phyloP scores from a whole-genome alignment of 35 echinoderm and acorn worm species.

The Stichopus chloronotus region DNA sequence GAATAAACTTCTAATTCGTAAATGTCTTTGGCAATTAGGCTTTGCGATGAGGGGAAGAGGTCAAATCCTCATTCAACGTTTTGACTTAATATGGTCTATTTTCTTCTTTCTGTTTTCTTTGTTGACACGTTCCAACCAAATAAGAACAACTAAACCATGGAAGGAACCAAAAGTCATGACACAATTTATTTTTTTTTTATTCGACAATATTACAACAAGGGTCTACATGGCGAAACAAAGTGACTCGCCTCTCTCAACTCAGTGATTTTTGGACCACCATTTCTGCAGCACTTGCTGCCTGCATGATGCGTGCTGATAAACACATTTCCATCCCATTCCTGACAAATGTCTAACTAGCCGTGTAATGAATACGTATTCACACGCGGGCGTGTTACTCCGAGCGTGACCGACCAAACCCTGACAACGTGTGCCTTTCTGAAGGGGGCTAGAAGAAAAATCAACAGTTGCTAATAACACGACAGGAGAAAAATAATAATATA shows the following conservation, averaged over 20 bases:
- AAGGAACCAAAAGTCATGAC: too few species aligned
- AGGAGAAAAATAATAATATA: not conserved
- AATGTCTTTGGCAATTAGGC: too few species aligned
- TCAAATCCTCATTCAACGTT: too few species aligned
- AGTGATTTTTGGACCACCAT: not conserved
- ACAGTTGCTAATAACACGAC: constrained; percentile 18
- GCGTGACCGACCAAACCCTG: constrained; percentile 37
- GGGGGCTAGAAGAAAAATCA: constrained; percentile 11
- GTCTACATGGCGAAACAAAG: too few species aligned
- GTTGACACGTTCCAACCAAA: too few species aligned
- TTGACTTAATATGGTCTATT: too few species aligned
- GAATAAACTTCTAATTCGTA: too few species aligned
- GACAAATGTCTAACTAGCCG: constrained; percentile 50
- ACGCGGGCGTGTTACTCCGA: constrained; percentile 49
- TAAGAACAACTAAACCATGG: too few species aligned
- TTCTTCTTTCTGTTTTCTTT: too few species aligned
- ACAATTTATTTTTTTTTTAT: too few species aligned
- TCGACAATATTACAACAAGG: too few species aligned
- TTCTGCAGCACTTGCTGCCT: not conserved
- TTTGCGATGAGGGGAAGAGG: too few species aligned
- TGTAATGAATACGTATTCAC: constrained; percentile 51
- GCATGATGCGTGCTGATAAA: not conserved
- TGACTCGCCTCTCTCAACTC: not conserved
- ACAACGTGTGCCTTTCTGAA: constrained; percentile 25
- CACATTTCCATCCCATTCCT: not conserved